Percentiles rank a stretch among this genome's conserved stretches.
These are phyloP conservation scores for Chloroceryle amazona DNA, from an alignment of 2,797 vertebrate species.

Conservation along the genomic window DNA sequence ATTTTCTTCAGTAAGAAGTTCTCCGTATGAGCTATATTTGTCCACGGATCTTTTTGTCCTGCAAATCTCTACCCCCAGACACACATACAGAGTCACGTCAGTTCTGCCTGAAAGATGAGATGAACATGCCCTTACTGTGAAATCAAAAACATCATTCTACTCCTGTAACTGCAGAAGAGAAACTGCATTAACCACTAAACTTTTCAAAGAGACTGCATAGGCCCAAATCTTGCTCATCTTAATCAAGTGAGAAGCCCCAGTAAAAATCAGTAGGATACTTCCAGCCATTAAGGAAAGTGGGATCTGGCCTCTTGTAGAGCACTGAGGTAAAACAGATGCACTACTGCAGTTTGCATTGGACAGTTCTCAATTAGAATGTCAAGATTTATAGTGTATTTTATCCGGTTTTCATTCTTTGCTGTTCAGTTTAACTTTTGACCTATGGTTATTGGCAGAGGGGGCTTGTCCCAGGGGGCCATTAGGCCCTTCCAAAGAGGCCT, in stretches of 20 bases:
- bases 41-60: constrained; percentile 38
- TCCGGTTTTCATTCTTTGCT: constrained; percentile 55
- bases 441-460: constrained; percentile 41
- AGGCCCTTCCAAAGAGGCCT: constrained; percentile 47
- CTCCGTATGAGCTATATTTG: constrained; percentile 1
- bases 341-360: constrained; percentile 56
- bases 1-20: constrained; percentile 1
- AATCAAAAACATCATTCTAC: constrained; percentile 40
- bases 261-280: constrained; percentile 29
- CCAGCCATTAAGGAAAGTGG: neutral
- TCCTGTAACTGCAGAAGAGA: neutral
- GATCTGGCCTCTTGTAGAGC: constrained; percentile 11
- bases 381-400: constrained; percentile 70
- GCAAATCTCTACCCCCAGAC: constrained; percentile 16
- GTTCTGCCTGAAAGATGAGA: constrained; percentile 32
- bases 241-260: neutral
- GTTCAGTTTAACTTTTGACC: constrained; percentile 72
- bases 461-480: constrained; percentile 51
- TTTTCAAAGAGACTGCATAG: neutral
- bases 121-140: constrained; percentile 10
- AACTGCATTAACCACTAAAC: constrained; percentile 5
- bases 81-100: neutral
- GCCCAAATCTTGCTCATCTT: neutral
- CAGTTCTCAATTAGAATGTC: constrained; percentile 71
- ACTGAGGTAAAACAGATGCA: constrained; percentile 65